Evolutionary conservation across 2,888 invertebrate species (phyloP).

Genomic region (Sceliomorpha sp.): DNA sequence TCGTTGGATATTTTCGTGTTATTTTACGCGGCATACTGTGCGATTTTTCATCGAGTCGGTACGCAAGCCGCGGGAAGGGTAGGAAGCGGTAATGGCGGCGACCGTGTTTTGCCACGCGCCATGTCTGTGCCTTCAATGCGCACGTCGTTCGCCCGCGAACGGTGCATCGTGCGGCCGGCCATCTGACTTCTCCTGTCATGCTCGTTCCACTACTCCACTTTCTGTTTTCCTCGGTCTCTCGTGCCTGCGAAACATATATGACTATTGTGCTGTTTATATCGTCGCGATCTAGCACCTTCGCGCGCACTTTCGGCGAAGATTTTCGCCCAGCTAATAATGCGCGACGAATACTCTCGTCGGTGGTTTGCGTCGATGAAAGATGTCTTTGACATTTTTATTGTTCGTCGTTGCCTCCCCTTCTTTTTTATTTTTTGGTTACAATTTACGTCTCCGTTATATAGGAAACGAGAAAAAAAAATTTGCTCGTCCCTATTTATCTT

Average conservation of each 20-base stretch:
- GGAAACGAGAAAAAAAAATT: no score
- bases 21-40: conserved; percentile 30
- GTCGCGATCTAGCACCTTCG: conserved; percentile 29
- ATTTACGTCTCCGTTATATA: no score
- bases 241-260: conserved; percentile 9
- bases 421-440: no score
- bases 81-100: conserved; percentile 70
- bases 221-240: conserved; percentile 40
- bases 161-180: conserved; percentile 25
- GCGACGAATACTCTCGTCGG: no score
- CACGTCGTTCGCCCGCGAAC: conserved; percentile 65
- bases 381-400: no score
- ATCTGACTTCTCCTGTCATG: conserved; percentile 34
- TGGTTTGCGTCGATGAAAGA: no score
- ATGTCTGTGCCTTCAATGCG: conserved; percentile 68
- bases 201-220: conserved; percentile 69
- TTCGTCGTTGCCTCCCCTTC: no score
- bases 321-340: no score
- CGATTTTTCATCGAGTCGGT: conserved; percentile 39
- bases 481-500: no score
- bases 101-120: conserved; percentile 76
- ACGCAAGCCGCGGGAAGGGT: conserved; percentile 46
- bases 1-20: conserved; percentile 2
- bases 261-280: no score
- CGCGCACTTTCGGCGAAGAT: no score